A percentile compares a stretch with the other conserved stretches of the same genome.
phyloP scores from a whole-genome alignment of 2,888 invertebrate species.

The Latheticus oryzae region DNA sequence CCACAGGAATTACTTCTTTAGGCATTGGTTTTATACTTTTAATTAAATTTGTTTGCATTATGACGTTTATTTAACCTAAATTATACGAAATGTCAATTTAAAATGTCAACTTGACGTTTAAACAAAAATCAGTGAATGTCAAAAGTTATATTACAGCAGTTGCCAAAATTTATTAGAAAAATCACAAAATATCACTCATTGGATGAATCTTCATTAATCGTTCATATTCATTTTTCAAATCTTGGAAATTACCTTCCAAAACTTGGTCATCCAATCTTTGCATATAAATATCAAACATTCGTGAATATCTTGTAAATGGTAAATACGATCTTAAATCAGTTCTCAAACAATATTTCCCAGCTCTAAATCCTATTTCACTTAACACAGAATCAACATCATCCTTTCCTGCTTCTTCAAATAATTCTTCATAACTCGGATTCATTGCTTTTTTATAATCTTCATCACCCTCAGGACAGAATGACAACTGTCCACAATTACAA shows the following conservation, averaged over 20 bases:
- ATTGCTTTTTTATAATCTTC: conserved; percentile 12
- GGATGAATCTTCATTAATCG: no score
- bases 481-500: conserved; percentile 57
- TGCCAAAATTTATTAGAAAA: conserved; percentile 9
- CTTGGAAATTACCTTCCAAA: no score
- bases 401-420: conserved; percentile 1
- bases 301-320: conserved; percentile 40
- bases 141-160: not conserved
- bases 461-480: conserved; percentile 38
- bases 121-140: conserved; percentile 1
- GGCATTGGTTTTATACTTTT: not conserved
- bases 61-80: conserved; percentile 23
- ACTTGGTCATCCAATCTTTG: no score
- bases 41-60: conserved; percentile 24
- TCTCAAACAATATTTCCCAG: conserved; percentile 50
- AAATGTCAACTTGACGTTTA: no score
- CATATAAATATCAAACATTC: conserved; percentile 16
- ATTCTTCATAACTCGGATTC: conserved; percentile 10
- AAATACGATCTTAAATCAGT: conserved; percentile 50
- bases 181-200: no score
- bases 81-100: conserved; percentile 13
- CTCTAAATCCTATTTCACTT: conserved; percentile 43
- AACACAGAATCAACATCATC: conserved; percentile 13
- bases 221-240: no score
- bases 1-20: conserved; percentile 41